phyloP scores from a whole-genome alignment of 2,888 invertebrate genomes.

The Itoplectis maculator region DNA sequence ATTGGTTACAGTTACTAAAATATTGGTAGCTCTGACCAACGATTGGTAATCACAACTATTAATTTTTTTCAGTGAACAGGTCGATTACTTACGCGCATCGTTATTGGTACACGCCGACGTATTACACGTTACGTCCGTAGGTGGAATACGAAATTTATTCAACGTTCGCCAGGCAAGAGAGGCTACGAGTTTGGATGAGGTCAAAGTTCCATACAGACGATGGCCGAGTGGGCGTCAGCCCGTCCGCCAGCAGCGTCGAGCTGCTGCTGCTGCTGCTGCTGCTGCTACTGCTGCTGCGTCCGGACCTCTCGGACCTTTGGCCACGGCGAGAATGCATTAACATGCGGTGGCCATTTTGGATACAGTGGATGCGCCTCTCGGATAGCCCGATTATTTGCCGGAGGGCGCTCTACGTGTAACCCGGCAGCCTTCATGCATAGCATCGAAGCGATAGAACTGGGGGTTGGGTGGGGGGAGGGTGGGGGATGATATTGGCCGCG shows the following conservation, averaged over 20 bases:
- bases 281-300: no score
- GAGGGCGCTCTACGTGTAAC: slow-evolving; percentile 67
- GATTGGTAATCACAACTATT: no score
- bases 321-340: slow-evolving; percentile 65
- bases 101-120: not conserved
- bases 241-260: slow-evolving; percentile 15
- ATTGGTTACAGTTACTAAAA: no score
- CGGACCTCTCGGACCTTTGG: slow-evolving; percentile 53
- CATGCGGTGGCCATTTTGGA: slow-evolving; percentile 73
- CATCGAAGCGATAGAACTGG: slow-evolving; percentile 7
- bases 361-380: slow-evolving; percentile 65
- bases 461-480: slow-evolving; percentile 10
- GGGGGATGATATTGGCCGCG: slow-evolving; percentile 78
- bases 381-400: slow-evolving; percentile 80
- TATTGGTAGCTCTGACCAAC: no score
- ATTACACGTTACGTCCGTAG: slow-evolving; percentile 16
- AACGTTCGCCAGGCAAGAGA: slow-evolving; percentile 19
- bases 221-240: not conserved
- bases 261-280: no score
- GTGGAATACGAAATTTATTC: slow-evolving; percentile 44
- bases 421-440: slow-evolving; percentile 23
- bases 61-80: not conserved
- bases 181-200: slow-evolving; percentile 37
- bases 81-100: slow-evolving; percentile 4
- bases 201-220: slow-evolving; percentile 52